phyloP scores from a whole-genome alignment of 2,888 invertebrate species.

The Gymnosoma rotundatum region DNA sequence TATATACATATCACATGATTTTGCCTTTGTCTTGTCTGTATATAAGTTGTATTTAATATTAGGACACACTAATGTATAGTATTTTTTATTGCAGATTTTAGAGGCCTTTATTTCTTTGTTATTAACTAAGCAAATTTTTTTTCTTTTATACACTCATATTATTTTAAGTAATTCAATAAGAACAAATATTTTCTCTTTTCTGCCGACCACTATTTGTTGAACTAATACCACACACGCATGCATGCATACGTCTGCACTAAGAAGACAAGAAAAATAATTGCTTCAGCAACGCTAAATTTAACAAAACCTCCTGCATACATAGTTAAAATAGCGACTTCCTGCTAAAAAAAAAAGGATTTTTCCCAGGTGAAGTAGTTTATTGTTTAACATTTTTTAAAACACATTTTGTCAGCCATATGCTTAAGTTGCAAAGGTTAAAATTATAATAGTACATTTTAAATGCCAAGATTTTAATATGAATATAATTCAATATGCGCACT shows the following conservation, averaged over 20 bases:
- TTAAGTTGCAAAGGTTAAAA: conserved; percentile 25
- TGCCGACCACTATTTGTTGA: too few relatives aligned
- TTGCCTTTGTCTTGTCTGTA: too few relatives aligned
- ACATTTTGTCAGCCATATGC: conserved; percentile 11
- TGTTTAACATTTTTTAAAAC: conserved; percentile 23
- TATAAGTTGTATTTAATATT: too few relatives aligned
- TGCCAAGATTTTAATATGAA: conserved; percentile 33
- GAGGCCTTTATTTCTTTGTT: too few relatives aligned
- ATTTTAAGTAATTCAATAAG: too few relatives aligned
- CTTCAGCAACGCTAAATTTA: conserved; percentile 36
- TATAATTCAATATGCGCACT: neutral
- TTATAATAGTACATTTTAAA: conserved; percentile 40
- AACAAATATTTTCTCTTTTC: too few relatives aligned
- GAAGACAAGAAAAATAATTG: conserved; percentile 48
- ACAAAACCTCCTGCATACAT: conserved; percentile 26
- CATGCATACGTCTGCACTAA: neutral
- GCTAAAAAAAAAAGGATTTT: conserved; percentile 26
- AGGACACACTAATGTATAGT: too few relatives aligned
- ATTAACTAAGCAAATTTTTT: too few relatives aligned
- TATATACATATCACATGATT: too few relatives aligned
- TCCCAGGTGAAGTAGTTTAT: conserved; percentile 26
- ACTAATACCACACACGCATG: neutral
- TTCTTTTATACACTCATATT: too few relatives aligned
- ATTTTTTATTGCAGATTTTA: too few relatives aligned
- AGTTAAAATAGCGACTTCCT: conserved; percentile 44